Evolutionary conservation across 2,113 vertebrate species (phyloP).

Genomic region (Periophthalmodon schlosseri): DNA sequence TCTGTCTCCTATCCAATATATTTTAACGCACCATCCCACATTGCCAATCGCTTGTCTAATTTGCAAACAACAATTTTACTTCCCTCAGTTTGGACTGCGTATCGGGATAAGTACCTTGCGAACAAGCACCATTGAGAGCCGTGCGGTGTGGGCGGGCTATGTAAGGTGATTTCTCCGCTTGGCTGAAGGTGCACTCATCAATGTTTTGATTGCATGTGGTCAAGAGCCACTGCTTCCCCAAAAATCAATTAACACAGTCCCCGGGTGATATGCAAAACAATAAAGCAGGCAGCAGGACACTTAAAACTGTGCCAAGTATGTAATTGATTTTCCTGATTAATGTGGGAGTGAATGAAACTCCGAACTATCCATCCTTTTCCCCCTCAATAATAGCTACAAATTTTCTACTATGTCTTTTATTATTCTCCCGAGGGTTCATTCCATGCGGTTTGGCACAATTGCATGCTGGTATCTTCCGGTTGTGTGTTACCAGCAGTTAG

Average conservation of each 20-base stretch:
- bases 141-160: neutral
- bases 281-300: constrained; percentile 7
- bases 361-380: neutral
- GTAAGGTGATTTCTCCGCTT: constrained; percentile 13
- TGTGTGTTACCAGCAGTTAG: constrained; percentile 41
- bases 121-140: neutral
- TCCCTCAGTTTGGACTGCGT: neutral
- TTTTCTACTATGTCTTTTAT: constrained; percentile 1
- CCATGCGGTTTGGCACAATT: constrained; percentile 9
- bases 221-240: constrained; percentile 4
- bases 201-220: constrained; percentile 13
- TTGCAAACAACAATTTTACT: constrained; percentile 8
- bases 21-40: neutral
- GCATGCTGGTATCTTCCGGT: constrained; percentile 18
- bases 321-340: constrained; percentile 24
- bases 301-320: constrained; percentile 19
- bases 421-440: constrained; percentile 12
- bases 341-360: constrained; percentile 8
- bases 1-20: neutral
- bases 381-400: constrained; percentile 2
- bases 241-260: constrained; percentile 23
- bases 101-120: neutral
- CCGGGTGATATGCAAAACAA: constrained; percentile 24
- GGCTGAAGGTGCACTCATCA: constrained; percentile 14
- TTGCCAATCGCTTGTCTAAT: constrained; percentile 7